Evolutionary conservation across 2,113 vertebrate species (phyloP), one percentile per base, ranked within the genome.

Genomic region (Coturnix japonica): DNA sequence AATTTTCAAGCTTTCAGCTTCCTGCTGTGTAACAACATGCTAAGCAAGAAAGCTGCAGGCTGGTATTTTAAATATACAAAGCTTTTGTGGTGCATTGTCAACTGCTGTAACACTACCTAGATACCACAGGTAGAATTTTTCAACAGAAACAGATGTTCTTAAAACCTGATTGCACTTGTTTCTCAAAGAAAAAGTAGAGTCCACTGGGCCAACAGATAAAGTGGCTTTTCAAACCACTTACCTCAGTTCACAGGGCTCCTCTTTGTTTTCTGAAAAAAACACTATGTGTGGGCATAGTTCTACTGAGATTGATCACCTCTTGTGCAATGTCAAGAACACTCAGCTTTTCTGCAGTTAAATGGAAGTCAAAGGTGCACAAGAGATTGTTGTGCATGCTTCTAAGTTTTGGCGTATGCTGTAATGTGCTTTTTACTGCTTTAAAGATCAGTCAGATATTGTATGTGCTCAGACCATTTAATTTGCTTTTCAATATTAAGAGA

Each of bases 231-330:
- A 84, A 41, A 78, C 7, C 20, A 21, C 3, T 4, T 39, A 22
- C 13, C 2, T 16, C 14, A 59, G 25, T 81, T 72, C 5, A 16
- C 0, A 3, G 4, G 17, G 2, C 8, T 71, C 3, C 0, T 47
- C 33, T 33, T 6, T 59, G 6, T 53, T 59, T 78, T 78, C n/a
- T 65, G 26, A 84, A 20, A 37, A 78, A 75, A 39, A 4, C 81
- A 9, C 28, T 64, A 28, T 8, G 33, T 0, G 1, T 3, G 8
- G 15, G 9, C 57, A 30, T 26, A 6, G 77, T 56, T 20, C n/a
- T 64, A 26, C 31, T 78, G 12, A n/a, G 11, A 7, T 0, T 60
- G 9, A 49, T 69, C 25, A 51, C 5, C 16, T 57, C 12, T 23
- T 1, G 0, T 31, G 19, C 3, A 3, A 47, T 78, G 18, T 44